Evolutionary conservation across 2,888 invertebrate genomes (phyloP), one percentile per base, ranked within the genome.

Genomic region (Diplolepis rosae): DNA sequence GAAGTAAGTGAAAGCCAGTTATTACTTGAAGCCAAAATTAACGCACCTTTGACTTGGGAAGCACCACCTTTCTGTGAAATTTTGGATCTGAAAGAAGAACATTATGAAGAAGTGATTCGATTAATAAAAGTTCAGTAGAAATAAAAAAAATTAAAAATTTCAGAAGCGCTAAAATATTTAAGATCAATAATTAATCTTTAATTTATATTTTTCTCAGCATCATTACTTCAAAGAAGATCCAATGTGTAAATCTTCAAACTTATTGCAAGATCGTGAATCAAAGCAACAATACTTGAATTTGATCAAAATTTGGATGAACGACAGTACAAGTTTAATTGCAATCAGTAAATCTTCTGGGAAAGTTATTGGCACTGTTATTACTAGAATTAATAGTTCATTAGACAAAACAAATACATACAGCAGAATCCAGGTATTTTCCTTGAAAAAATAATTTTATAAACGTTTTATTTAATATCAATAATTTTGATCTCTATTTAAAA

Each of bases 81-180:
- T 51, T 69, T 80, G n/a, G 87, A 87, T 74, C 73, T 87, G 3
- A 74, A 76, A 27, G 83, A 83, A 67, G 54, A 70, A 15, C 81
- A 82, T 52, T 85, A 84, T 70, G 80, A 82, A 7, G 84, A 85
- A 70, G 84, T 77, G 32, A 48, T 82, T 28, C 79, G 76, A 66
- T 71, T 87, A 27, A 82, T 87, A 73, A 85, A 86, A 83, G 87
- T 87, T 82, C 94, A 94, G 83, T 87, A 86, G 76, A 92, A 91
- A 81, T 81, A 91, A 6, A 81, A 67, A 50, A 18, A 69, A 30
- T 11, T 9, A 45, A 35, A 15, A 18, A 56, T 32, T 32, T 56
- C 15, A 56, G 15, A 9, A n/a, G n/a, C n/a, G n/a, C n/a, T 1
- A 27, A 30, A 15, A 18, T 18, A 13, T 56, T 28, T 13, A 15